Evolutionary conservation across 2,113 vertebrate species (phyloP).

Genomic region (Carassius gibelio): DNA sequence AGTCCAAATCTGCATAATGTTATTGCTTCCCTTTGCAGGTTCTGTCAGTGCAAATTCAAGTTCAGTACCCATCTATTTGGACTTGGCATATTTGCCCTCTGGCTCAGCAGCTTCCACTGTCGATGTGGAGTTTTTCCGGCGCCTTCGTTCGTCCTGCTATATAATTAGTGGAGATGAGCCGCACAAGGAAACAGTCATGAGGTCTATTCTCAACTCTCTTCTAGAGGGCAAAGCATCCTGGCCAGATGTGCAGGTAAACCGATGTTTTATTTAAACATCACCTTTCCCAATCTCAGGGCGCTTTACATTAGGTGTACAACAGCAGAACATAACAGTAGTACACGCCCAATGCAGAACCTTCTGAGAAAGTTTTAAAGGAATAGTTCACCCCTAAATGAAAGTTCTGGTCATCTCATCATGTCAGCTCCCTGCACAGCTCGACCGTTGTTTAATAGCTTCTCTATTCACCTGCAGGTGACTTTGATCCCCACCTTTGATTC

Average conservation of each 20-base stretch:
- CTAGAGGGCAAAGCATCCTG: constrained; percentile 83
- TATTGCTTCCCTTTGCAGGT: constrained; percentile 15
- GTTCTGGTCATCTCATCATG: no score
- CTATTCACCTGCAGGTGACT: constrained; percentile 78
- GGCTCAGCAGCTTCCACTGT: constrained; percentile 76
- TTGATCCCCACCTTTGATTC: constrained; percentile 94
- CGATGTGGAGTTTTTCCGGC: constrained; percentile 83
- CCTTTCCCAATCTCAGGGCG: neutral
- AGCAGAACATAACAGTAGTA: no score
- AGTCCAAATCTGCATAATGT: neutral
- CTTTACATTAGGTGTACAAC: no score
- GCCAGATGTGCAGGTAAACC: constrained; percentile 82
- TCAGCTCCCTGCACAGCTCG: neutral
- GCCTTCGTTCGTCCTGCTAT: constrained; percentile 85
- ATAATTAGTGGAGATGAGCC: constrained; percentile 89
- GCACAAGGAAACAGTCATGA: constrained; percentile 78
- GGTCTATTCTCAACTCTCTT: constrained; percentile 83
- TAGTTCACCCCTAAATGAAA: no score
- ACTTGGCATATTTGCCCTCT: constrained; percentile 90
- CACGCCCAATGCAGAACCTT: no score
- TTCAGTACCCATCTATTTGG: constrained; percentile 76
- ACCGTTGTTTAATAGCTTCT: neutral
- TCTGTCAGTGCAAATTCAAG: constrained; percentile 36
- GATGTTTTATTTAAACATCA: neutral
- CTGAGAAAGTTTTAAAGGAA: no score